Evolutionary conservation across 2,113 vertebrate species (phyloP).

Genomic region (Ictidomys tridecemlineatus): DNA sequence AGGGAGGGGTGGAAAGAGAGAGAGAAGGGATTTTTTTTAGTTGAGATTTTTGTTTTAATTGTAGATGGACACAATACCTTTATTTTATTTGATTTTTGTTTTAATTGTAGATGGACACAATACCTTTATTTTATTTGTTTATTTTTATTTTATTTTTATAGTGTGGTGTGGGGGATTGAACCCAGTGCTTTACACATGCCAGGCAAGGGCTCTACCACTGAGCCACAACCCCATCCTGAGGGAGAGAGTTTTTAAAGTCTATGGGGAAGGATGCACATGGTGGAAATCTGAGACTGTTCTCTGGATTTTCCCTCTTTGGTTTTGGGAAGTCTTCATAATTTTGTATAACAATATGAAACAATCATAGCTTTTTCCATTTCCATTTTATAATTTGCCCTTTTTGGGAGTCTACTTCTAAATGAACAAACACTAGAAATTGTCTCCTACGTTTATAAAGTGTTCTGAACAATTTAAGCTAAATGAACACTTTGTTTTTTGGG

Average conservation of each 20-base stretch:
- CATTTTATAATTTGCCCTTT: conserved; percentile 47
- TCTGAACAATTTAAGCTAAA: conserved; percentile 62
- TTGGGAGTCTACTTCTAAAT: conserved; percentile 44
- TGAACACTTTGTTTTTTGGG: conserved; percentile 49
- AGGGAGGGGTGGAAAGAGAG: too few relatives aligned
- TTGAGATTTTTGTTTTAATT: too few relatives aligned
- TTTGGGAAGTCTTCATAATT: conserved; percentile 43
- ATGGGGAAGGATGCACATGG: not conserved
- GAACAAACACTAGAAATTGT: conserved; percentile 49
- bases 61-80: too few relatives aligned
- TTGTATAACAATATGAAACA: conserved; percentile 49
- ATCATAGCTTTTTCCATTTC: conserved; percentile 51
- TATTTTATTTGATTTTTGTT: too few relatives aligned
- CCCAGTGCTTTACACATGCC: too few relatives aligned
- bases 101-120: too few relatives aligned
- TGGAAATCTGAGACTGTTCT: conserved; percentile 40
- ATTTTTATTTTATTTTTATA: too few relatives aligned
- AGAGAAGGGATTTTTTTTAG: too few relatives aligned
- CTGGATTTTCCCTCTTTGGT: conserved; percentile 54
- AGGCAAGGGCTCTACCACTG: too few relatives aligned
- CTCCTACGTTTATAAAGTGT: conserved; percentile 43
- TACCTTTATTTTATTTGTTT: too few relatives aligned
- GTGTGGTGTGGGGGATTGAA: too few relatives aligned
- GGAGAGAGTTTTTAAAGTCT: not conserved
- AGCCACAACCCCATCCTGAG: too few relatives aligned